Evolutionary conservation across 2,797 vertebrate species (phyloP), one percentile per base, ranked within the genome.

Genomic region (Dendrocincla tyrannina): DNA sequence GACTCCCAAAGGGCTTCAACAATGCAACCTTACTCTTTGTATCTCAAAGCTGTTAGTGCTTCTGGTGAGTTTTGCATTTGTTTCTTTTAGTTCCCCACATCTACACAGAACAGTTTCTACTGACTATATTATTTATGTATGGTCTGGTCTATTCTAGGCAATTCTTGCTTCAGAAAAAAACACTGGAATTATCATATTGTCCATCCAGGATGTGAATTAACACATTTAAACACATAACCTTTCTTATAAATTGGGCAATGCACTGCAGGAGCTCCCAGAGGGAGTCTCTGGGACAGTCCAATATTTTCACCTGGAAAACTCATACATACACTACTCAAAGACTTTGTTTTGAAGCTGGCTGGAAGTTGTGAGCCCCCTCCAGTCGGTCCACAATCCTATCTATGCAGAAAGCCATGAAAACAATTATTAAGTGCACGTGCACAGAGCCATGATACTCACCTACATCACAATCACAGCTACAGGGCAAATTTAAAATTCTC

Each of bases 391-490:
- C 33, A 14, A 27, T n/a, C 30, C 19, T 46, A 11, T 23, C 25
- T 25, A 5, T 7, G 7, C 69, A 46, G 42, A 46, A 10, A 7
- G 30, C 47, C 42, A 56, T 9, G 13, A 47, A 62, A 56, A 4
- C 0, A 0, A 17, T 50, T 27, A 74, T 50, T 19, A 80, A 46
- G 24, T 16, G 27, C 27, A 13, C 9, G 37, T 4, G 1, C 6
- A 52, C 12, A 62, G n/a, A 62, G 14, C 18, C 30, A 28, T 16
- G 14, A 66, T 13, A 16, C 13, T 32, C 47, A 50, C 22, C 24
- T 24, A 30, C 22, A 25, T 44, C 41, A 59, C 30, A 50, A 50
- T 49, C 13, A 55, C 41, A 80, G 25, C 12, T 63, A 23, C 1
- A 72, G 25, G 9, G 25, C 7, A 85, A 46, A 41, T 23, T 5